Conservation (phyloP, 2,888 invertebrate genomes). For the Polyommatus icarus region DNA sequence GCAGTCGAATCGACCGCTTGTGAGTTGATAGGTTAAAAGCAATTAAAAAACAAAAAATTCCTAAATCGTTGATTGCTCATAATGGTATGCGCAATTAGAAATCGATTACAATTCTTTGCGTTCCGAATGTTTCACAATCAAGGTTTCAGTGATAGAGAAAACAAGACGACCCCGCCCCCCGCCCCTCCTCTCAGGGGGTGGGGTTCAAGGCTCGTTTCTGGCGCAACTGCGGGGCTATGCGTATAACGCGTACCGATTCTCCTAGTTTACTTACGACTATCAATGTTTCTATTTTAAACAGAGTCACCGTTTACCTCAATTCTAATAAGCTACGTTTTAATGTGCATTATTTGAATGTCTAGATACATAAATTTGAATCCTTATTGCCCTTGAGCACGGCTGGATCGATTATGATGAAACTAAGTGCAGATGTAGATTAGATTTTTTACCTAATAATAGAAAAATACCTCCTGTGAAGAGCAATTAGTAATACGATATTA, state of each 20-base stretch:
- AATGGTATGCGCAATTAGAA: conserved; percentile 21
- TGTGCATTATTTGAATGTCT: too few species aligned
- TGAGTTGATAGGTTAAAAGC: too few species aligned
- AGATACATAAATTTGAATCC: too few species aligned
- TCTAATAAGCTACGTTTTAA: too few species aligned
- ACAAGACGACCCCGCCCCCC: conserved; percentile 48
- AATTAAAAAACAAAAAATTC: neutral
- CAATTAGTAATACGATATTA: too few species aligned
- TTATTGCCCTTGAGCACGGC: too few species aligned
- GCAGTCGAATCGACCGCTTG: too few species aligned
- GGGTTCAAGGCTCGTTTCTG: conserved; percentile 58
- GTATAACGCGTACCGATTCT: conserved; percentile 54
- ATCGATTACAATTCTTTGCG: conserved; percentile 22
- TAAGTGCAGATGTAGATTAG: neutral
- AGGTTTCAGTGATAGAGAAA: conserved; percentile 28
- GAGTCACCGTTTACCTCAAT: too few species aligned
- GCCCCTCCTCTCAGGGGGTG: conserved; percentile 42
- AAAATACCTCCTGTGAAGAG: too few species aligned
- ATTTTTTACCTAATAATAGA: too few species aligned
- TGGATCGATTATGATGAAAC: too few species aligned
- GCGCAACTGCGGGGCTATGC: conserved; percentile 73
- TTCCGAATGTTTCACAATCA: conserved; percentile 17
- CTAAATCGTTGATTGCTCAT: neutral
- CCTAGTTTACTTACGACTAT: neutral
- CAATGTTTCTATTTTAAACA: too few species aligned